Evolutionary conservation across 2,888 invertebrate species (phyloP), one percentile per base, ranked within the genome.

Genomic region (Temnothorax ravouxi): DNA sequence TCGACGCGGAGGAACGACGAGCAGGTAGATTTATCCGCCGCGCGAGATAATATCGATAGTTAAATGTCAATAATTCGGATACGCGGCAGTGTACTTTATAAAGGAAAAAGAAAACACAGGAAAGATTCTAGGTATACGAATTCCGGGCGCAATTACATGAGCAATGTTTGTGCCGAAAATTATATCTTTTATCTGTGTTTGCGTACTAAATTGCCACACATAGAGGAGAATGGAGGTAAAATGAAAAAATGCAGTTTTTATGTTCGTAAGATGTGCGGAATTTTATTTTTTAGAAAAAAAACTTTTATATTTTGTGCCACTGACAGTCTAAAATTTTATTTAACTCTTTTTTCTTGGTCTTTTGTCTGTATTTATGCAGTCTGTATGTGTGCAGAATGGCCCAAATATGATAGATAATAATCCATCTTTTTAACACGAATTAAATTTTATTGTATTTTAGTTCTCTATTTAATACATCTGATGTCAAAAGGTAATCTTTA

Each of bases 1-100:
- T 56, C 25, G 75, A 50, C n/a, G n/a, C 38, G 21, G 15, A 79
- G 72, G 56, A 41, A 47, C 6, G 38, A 52, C 41, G 75, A 59
- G 41, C 44, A 38, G 52, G 56, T 52, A 44, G 41, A 52, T 67
- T 77, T 77, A 67, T 54, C 34, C 47, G 13, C 0, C 47, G 56
- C 13, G 59, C 18, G 71, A 54, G 67, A 79, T 71, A 79, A 79
- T 71, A 79, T 79, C 71, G 79, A 71, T 69, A 34, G 79, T 47
- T 79, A 79, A 79, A 79, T 71, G 71, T 71, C 77, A 71, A 71
- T 79, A 79, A 79, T 79, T 79, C 54, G 72, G 34, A 71, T 79
- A 56, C 18, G 47, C 54, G 56, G 44, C 76, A 50, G 18, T 21
- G 64, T 44, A 25, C 54, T 52, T 77, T 67, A n/a, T 25, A 67